Conservation (phyloP, 2,113 vertebrate genomes). For the Malurus cyaneus region DNA sequence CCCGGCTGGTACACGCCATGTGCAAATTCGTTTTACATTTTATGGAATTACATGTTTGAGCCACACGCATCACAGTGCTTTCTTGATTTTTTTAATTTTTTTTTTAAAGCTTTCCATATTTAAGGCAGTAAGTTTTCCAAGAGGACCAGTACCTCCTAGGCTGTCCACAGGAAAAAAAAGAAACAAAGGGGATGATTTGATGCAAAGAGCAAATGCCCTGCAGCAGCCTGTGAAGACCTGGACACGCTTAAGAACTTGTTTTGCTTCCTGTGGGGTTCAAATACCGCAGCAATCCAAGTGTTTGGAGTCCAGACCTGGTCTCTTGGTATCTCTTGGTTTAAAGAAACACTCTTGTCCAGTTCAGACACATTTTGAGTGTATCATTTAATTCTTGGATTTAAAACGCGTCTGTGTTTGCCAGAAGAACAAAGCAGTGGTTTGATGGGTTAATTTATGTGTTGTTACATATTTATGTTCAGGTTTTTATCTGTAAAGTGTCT, state of each 20-base stretch:
- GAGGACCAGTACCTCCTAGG: neutral
- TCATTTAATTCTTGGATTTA: neutral
- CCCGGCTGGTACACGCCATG: accelerated
- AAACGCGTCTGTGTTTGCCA: too few species aligned
- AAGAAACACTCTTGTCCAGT: neutral
- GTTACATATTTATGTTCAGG: neutral
- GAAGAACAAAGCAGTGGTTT: neutral
- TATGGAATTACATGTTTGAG: accelerated
- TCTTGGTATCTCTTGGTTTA: neutral
- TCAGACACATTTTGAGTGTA: neutral
- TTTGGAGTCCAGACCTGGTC: neutral
- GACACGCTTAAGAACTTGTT: neutral
- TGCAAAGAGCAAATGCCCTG: neutral
- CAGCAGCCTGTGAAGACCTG: neutral
- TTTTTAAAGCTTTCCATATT: neutral
- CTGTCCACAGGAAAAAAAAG: neutral
- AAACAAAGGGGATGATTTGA: neutral
- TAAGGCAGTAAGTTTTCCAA: neutral
- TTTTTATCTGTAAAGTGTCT: neutral
- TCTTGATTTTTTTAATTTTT: neutral
- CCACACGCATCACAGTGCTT: accelerated
- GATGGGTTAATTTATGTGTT: neutral
- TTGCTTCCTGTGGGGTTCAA: neutral
- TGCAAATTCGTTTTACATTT: accelerated
- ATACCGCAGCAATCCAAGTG: neutral